These are phyloP conservation scores for Machimus atricapillus DNA, from an alignment of 2,888 invertebrate genomes.

Conservation along the genomic window DNA sequence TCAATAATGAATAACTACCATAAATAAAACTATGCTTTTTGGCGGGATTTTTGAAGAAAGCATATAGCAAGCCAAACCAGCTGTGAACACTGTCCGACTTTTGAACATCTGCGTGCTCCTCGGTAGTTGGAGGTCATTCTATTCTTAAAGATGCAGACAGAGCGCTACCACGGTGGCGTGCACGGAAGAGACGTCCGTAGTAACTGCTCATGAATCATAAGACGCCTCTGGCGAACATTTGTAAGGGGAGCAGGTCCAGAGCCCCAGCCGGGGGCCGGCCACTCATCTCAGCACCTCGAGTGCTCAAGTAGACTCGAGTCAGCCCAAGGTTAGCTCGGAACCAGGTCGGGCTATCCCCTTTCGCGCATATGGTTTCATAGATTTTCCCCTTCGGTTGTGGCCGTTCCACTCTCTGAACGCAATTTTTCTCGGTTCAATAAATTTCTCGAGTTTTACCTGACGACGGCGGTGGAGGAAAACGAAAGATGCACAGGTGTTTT, in stretches of 20 bases:
- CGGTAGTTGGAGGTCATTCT: neutral
- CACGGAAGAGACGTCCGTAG: neutral
- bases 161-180: neutral
- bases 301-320: neutral
- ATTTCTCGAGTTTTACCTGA: slow-evolving; percentile 26
- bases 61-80: neutral
- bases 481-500: slow-evolving; percentile 30
- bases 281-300: neutral
- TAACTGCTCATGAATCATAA: neutral
- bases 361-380: slow-evolving; percentile 10
- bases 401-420: slow-evolving; percentile 35
- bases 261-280: neutral
- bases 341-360: neutral
- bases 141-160: neutral
- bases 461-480: neutral
- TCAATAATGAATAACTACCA: neutral
- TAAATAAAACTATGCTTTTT: neutral
- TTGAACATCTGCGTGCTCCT: neutral
- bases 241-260: neutral
- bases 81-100: neutral
- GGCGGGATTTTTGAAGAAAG: neutral
- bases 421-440: slow-evolving; percentile 35
- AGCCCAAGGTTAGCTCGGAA: neutral
- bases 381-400: slow-evolving; percentile 17
- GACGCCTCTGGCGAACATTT: neutral